A percentile compares a stretch with the other conserved stretches of the same genome.
Conservation (phyloP, 2,888 invertebrate species). For the Erynnis tages region DNA sequence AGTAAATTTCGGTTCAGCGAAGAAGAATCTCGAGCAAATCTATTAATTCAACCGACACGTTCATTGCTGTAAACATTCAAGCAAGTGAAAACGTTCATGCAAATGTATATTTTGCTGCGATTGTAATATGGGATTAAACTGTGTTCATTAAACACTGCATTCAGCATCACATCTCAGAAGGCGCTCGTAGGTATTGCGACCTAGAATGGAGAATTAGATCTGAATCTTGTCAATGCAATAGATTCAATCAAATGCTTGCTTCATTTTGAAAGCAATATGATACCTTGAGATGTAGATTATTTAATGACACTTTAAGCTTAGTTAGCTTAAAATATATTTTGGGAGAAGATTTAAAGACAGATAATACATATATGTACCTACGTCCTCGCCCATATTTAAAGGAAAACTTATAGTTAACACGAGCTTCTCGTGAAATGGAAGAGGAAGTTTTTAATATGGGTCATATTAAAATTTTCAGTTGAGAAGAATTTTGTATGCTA, state of each 20-base stretch:
- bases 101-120: constrained; percentile 41
- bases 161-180: constrained; percentile 56
- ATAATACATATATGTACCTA: too few relatives aligned
- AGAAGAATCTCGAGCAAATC: constrained; percentile 25
- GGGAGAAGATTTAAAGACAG: too few relatives aligned
- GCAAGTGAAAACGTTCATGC: constrained; percentile 24
- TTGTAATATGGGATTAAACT: constrained; percentile 42
- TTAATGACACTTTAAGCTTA: too few relatives aligned
- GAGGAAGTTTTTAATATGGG: too few relatives aligned
- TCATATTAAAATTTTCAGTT: too few relatives aligned
- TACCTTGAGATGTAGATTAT: too few relatives aligned
- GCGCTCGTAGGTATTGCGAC: constrained; percentile 52
- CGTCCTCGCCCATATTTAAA: too few relatives aligned
- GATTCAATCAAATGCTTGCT: constrained; percentile 55
- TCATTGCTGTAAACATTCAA: constrained; percentile 26
- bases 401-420: too few relatives aligned
- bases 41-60: constrained; percentile 39
- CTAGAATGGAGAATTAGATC: constrained; percentile 62
- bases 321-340: too few relatives aligned
- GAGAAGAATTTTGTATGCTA: too few relatives aligned
- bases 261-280: constrained; percentile 55
- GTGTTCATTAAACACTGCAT: constrained; percentile 42
- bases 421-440: too few relatives aligned
- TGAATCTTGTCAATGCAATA: constrained; percentile 52
- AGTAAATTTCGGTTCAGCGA: too few relatives aligned